phyloP scores from a whole-genome alignment of 2,113 vertebrate genomes.

The Cebidichthys violaceus region DNA sequence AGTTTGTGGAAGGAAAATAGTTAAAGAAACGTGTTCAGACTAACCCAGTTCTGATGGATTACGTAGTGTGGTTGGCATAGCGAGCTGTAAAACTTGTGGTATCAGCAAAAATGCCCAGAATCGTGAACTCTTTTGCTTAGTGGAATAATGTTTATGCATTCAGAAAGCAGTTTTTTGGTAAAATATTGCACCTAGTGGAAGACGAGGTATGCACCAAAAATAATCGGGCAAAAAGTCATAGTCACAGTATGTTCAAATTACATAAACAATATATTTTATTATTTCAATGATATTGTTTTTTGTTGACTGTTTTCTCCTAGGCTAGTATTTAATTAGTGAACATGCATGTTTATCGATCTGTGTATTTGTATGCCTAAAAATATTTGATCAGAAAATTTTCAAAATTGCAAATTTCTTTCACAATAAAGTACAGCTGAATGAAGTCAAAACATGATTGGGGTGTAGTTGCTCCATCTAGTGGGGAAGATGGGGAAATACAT shows the following conservation, averaged over 20 bases:
- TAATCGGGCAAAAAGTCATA: not conserved
- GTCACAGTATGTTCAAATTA: not conserved
- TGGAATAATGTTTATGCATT: not conserved
- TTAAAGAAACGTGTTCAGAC: not conserved
- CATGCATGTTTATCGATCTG: not conserved
- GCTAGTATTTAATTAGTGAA: not conserved
- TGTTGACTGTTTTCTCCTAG: not conserved
- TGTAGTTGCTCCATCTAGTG: slow-evolving; percentile 67
- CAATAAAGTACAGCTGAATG: not conserved
- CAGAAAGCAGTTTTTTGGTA: not conserved
- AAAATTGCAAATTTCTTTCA: not conserved
- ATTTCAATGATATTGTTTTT: not conserved
- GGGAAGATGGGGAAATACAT: slow-evolving; percentile 7
- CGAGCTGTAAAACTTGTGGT: not conserved
- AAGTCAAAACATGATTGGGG: not conserved
- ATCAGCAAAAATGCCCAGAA: not conserved
- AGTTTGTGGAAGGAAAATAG: not conserved
- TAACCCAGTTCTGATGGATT: not conserved
- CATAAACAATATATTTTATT: not conserved
- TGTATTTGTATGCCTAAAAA: not conserved
- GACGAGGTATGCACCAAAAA: not conserved
- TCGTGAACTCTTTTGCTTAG: not conserved
- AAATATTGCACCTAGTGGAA: not conserved
- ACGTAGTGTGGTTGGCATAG: not conserved
- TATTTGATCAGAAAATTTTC: not conserved